These are phyloP conservation scores for Drosophila recens DNA, from an alignment of 2,888 invertebrate genomes.

Conservation along the genomic window DNA sequence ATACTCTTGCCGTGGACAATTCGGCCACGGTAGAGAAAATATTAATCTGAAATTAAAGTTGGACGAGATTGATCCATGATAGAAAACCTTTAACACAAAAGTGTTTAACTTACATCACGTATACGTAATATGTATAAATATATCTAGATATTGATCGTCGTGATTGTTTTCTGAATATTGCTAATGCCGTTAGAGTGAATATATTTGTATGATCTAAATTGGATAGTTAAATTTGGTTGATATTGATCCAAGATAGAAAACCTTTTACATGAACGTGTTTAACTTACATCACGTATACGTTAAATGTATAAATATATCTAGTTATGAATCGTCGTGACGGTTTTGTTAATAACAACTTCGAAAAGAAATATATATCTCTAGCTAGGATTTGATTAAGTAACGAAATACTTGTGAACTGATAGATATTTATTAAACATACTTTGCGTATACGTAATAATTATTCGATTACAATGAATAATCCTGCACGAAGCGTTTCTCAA, in stretches of 20 bases:
- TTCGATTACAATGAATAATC: background rate
- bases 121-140: too few relatives aligned
- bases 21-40: background rate
- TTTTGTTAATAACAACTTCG: too few relatives aligned
- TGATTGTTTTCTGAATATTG: too few relatives aligned
- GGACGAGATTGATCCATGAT: too few relatives aligned
- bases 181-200: background rate
- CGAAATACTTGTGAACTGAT: too few relatives aligned
- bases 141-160: background rate
- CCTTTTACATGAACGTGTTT: background rate
- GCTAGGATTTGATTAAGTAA: too few relatives aligned
- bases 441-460: background rate
- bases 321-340: too few relatives aligned
- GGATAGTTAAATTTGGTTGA: background rate
- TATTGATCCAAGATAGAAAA: background rate
- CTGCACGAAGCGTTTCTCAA: too few relatives aligned
- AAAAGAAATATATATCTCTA: too few relatives aligned
- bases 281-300: slow-evolving; percentile 1
- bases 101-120: too few relatives aligned
- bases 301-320: background rate
- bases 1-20: background rate
- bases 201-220: background rate
- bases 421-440: background rate
- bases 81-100: too few relatives aligned
- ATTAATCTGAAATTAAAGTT: too few relatives aligned